Evolutionary conservation across 2,888 invertebrate species (phyloP), one percentile per base, ranked within the genome.

Genomic region (Sicus ferrugineus): DNA sequence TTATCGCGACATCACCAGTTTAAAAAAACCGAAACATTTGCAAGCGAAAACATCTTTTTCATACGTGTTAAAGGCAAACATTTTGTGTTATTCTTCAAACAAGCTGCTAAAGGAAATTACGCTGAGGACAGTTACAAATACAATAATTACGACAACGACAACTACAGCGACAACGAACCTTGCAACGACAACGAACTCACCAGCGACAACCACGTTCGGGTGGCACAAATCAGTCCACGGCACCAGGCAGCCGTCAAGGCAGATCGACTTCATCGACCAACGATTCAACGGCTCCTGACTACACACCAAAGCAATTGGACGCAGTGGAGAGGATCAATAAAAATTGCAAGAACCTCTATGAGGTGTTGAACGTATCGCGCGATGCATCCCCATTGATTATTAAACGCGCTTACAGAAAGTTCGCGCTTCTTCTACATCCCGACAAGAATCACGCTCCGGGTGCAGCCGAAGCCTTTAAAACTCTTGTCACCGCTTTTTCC

Each of bases 361-460:
- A 93, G 84, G 91, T 93, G 75, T 85, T 94, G 72, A 89, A 88
- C 5, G 88, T 93, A 5, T 86, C 85, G 3, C 90, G 90, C 79
- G 89, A 90, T 56, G 89, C 90, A 14, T 88, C 89, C 0, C 92
- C 91, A 73, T 87, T 88, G 67, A 90, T 91, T 71, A 87, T 93
- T 61, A 92, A 91, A 80, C 91, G 91, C 75, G 89, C 89, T 65
- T 94, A 92, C 78, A 89, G 91, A 75, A 91, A 91, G 77, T 81
- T 93, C 69, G 93, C 93, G 0, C 84, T 94, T n/a, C 90, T 91
- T 79, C 88, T 93, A 78, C 94, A 94, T 86, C 94, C 94, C 0
- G 94, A 94, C 80, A 94, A 94, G 83, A 94, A 94, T 84, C 90
- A 90, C 79, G 91, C 92, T 14, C 93, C 93, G 0, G 93, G 93